phyloP scores from a whole-genome alignment of 2,888 invertebrate species.

The Hedychridium roseum region DNA sequence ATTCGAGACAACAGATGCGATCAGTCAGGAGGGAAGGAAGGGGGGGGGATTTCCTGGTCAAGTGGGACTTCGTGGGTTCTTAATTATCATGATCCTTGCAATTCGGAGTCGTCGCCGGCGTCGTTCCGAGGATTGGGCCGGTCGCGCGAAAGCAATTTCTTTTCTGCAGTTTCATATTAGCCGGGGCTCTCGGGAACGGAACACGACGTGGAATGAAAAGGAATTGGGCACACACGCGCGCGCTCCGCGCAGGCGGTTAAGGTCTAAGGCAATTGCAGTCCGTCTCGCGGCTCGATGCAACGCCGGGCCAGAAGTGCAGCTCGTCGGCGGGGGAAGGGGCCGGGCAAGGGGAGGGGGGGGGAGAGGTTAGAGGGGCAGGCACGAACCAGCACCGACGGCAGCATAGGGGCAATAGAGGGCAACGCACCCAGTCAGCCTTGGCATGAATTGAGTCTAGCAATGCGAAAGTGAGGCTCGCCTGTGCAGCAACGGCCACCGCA shows the following conservation, averaged over 20 bases:
- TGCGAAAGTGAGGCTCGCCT: constrained; percentile 61
- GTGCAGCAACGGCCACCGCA: constrained; percentile 43
- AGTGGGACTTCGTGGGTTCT: background rate
- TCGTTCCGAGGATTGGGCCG: no score
- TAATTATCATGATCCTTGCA: background rate
- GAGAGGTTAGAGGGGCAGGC: constrained; percentile 19
- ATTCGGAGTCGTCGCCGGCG: no score
- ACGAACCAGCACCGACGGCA: constrained; percentile 48
- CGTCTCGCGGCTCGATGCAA: constrained; percentile 46
- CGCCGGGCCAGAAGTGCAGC: constrained; percentile 27
- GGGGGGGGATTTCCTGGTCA: background rate
- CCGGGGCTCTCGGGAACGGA: background rate
- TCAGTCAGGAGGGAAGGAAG: no score
- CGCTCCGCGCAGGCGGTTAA: constrained; percentile 48
- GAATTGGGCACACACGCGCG: constrained; percentile 56
- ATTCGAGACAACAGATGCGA: no score
- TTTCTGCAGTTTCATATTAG: background rate
- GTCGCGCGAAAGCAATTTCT: no score
- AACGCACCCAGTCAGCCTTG: constrained; percentile 65
- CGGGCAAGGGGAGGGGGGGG: constrained; percentile 26
- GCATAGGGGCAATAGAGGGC: constrained; percentile 63
- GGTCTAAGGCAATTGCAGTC: constrained; percentile 57
- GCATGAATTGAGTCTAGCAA: constrained; percentile 65
- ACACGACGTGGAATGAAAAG: constrained; percentile 36
- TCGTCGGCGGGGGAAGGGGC: constrained; percentile 22